phyloP scores from a whole-genome alignment of 2,113 vertebrate genomes.

The Coptodon bakossiorum region DNA sequence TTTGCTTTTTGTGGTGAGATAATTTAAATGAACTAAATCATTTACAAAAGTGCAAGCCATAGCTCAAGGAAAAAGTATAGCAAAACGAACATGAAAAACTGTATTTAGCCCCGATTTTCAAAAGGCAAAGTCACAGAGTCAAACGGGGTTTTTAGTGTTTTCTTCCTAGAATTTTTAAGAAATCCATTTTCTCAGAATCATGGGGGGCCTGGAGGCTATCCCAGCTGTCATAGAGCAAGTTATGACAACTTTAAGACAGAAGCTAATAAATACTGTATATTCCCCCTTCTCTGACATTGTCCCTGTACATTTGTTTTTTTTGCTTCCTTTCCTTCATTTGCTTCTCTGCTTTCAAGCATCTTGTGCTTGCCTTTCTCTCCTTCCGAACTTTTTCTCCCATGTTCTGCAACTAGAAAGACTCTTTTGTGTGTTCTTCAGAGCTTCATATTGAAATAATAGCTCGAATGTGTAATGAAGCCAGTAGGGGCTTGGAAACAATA shows the following conservation, averaged over 20 bases:
- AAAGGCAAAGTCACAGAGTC: not conserved
- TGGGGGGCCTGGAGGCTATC: not conserved
- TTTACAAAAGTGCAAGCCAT: not conserved
- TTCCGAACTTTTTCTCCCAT: not conserved
- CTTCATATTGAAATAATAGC: slow-evolving; percentile 21
- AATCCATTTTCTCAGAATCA: not conserved
- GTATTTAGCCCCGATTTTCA: not conserved
- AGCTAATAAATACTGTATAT: not conserved
- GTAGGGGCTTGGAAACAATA: slow-evolving; percentile 21
- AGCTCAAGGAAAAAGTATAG: not conserved
- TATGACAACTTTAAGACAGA: not conserved
- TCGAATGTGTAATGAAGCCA: slow-evolving; percentile 55
- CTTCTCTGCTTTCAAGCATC: not conserved
- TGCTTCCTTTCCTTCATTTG: not conserved
- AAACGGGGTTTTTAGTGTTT: not conserved
- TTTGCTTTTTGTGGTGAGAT: not conserved
- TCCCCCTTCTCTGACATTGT: not conserved
- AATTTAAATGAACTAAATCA: not conserved
- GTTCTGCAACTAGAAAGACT: not conserved
- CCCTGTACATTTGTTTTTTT: not conserved
- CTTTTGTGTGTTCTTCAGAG: not conserved
- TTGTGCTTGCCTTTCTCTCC: not conserved
- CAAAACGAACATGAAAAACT: not conserved
- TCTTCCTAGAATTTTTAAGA: not conserved
- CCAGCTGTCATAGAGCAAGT: not conserved